A percentile compares a stretch with the other conserved stretches of the same genome.
phyloP scores from a whole-genome alignment of 2,113 vertebrate genomes.

The Phylloscopus whistleri region DNA sequence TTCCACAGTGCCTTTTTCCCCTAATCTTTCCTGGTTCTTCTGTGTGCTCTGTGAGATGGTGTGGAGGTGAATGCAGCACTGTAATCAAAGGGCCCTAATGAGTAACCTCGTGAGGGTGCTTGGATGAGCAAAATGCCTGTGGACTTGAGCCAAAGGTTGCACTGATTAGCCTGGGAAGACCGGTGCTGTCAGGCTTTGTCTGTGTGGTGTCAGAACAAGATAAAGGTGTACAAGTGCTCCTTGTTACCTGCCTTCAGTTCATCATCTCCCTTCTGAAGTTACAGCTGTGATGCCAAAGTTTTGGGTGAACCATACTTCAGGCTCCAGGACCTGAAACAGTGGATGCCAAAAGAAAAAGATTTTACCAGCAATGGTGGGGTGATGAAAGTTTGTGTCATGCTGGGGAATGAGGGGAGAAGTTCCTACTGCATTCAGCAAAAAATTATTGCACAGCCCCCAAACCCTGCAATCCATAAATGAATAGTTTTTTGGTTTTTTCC shows the following conservation, averaged over 20 bases:
- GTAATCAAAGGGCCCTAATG: background rate
- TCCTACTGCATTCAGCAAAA: background rate
- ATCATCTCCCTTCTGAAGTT: background rate
- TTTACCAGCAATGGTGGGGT: rapidly evolving
- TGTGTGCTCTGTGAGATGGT: background rate
- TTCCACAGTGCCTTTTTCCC: background rate
- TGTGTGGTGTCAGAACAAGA: background rate
- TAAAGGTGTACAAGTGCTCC: background rate
- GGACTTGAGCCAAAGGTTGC: constrained; percentile 3
- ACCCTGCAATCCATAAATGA: background rate
- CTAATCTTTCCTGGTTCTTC: background rate
- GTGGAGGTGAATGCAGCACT: background rate
- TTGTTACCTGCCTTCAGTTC: background rate
- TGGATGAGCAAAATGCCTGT: background rate
- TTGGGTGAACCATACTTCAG: background rate
- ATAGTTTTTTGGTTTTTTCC: background rate
- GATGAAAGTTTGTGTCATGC: background rate
- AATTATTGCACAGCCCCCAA: background rate
- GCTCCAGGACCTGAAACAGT: background rate
- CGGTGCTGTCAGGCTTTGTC: background rate
- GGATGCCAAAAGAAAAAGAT: background rate
- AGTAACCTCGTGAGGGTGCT: background rate
- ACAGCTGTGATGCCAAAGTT: background rate
- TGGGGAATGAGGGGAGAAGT: background rate
- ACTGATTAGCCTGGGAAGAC: background rate